phyloP scores from a whole-genome alignment of 2,113 vertebrate genomes.

The Campylorhamphus procurvoides region DNA sequence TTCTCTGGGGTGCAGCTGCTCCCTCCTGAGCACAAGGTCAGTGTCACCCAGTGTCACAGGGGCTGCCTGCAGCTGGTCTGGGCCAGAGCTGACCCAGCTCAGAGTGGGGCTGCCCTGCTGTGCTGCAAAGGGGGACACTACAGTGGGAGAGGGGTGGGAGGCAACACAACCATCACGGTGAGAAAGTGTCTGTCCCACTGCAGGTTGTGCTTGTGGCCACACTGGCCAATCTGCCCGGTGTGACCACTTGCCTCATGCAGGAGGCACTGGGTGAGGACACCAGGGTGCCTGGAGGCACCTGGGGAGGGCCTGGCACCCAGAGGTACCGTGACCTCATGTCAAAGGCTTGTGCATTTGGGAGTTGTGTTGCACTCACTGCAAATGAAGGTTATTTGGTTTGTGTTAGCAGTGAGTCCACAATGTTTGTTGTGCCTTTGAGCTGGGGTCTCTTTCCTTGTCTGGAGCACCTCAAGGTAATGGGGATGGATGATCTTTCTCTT shows the following conservation, averaged over 20 bases:
- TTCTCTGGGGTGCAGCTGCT: background rate
- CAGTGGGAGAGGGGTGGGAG: background rate
- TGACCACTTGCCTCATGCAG: background rate
- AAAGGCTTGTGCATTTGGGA: background rate
- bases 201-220: rapidly evolving
- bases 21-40: background rate
- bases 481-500: background rate
- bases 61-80: background rate
- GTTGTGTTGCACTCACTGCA: background rate
- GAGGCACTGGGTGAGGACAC: background rate
- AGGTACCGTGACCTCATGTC: rapidly evolving
- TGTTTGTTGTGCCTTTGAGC: background rate
- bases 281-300: background rate
- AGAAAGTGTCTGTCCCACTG: background rate
- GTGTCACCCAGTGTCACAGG: rapidly evolving
- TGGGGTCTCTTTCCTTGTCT: background rate
- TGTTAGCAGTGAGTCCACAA: background rate
- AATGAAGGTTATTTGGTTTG: background rate
- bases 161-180: background rate
- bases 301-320: background rate
- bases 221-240: rapidly evolving
- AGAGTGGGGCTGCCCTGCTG: background rate
- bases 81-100: background rate
- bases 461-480: background rate
- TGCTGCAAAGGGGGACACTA: background rate